phyloP scores from a whole-genome alignment of 2,888 invertebrate genomes.

The Acrobeloides nanus region DNA sequence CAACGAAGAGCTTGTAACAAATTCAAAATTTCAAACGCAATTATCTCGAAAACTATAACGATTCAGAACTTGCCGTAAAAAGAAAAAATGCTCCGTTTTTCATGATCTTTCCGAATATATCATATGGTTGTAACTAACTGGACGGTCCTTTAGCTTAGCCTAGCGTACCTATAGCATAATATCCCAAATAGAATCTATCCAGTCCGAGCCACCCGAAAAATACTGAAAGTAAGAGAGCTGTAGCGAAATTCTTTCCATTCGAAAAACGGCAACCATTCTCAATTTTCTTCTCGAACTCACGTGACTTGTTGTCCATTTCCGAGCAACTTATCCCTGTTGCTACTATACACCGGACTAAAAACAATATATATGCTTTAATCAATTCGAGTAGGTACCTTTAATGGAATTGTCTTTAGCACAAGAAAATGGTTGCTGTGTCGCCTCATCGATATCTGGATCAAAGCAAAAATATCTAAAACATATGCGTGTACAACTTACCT shows the following conservation, averaged over 20 bases:
- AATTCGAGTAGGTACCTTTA: slow-evolving; percentile 27
- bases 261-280: slow-evolving; percentile 26
- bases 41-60: too few species aligned
- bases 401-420: slow-evolving; percentile 38
- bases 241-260: slow-evolving; percentile 25
- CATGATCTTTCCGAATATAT: too few species aligned
- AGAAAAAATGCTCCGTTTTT: too few species aligned
- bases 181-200: slow-evolving; percentile 95
- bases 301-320: slow-evolving; percentile 6
- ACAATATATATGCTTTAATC: too few species aligned
- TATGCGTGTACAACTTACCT: not conserved
- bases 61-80: too few species aligned
- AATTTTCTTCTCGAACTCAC: slow-evolving; percentile 16
- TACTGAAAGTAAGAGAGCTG: slow-evolving; percentile 78
- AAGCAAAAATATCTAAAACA: slow-evolving; percentile 29
- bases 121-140: too few species aligned
- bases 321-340: slow-evolving; percentile 14
- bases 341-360: slow-evolving; percentile 20
- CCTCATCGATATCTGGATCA: slow-evolving; percentile 17
- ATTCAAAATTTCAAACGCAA: too few species aligned
- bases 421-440: slow-evolving; percentile 30
- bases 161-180: slow-evolving; percentile 74
- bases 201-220: slow-evolving; percentile 96
- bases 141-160: too few species aligned
- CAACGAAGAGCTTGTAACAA: too few species aligned